These are phyloP conservation scores for Pseudotriccus pelzelni DNA, from an alignment of 2,797 vertebrate species.

Conservation along the genomic window DNA sequence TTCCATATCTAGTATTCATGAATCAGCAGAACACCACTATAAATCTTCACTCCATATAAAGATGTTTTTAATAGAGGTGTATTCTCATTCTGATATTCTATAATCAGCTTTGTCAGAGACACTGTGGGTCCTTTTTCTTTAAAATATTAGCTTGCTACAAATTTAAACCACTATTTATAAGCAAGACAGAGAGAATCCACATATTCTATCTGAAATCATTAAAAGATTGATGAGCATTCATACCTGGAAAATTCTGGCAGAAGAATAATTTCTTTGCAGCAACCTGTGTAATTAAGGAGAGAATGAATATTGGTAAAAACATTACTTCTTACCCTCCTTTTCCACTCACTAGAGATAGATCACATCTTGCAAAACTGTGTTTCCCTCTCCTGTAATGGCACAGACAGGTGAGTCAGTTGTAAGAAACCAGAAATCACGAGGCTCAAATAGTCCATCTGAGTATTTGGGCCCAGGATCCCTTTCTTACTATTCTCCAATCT, in stretches of 20 bases:
- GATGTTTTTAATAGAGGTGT: not conserved
- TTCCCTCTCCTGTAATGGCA: not conserved
- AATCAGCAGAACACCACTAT: conserved; percentile 53
- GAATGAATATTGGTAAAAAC: not conserved
- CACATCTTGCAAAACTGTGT: too few species aligned
- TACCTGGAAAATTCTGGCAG: not conserved
- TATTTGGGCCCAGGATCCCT: not conserved
- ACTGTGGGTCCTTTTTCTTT: not conserved
- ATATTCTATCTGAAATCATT: conserved; percentile 10
- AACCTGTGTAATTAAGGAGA: not conserved
- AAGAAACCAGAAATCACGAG: not conserved
- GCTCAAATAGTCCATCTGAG: accelerated
- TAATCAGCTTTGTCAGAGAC: conserved; percentile 43
- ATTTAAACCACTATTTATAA: conserved; percentile 19
- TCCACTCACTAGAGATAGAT: not conserved
- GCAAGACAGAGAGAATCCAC: not conserved
- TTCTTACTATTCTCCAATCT: not conserved
- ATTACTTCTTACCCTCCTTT: not conserved
- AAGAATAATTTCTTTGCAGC: not conserved
- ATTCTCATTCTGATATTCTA: conserved; percentile 19
- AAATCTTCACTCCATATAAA: conserved; percentile 32
- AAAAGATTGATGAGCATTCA: not conserved
- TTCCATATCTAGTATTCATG: conserved; percentile 39
- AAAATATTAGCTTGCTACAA: conserved; percentile 24
- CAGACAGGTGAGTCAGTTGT: not conserved